These are phyloP conservation scores for Monomorium pharaonis DNA, from an alignment of 1,140 invertebrate species.

Conservation along the genomic window DNA sequence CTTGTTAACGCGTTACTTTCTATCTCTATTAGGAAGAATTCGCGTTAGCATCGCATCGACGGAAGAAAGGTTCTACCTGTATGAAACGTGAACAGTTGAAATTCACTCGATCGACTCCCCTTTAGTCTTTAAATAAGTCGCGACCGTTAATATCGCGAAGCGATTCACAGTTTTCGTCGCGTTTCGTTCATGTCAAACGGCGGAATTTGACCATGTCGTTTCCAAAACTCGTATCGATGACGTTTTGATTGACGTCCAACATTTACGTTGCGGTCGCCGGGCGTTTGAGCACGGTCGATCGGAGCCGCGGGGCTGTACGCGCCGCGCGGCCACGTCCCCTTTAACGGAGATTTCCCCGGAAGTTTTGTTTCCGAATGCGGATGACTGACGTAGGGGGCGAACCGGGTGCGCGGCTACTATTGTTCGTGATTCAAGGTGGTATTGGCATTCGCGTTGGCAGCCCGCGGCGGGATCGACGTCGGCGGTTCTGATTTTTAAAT, in stretches of 20 bases:
- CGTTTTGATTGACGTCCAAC: constrained; percentile 39
- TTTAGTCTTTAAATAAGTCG: too few relatives aligned
- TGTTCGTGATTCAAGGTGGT: constrained; percentile 30
- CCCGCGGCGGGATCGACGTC: background rate
- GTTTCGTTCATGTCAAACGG: background rate
- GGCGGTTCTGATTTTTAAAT: constrained; percentile 25
- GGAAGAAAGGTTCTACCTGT: too few relatives aligned
- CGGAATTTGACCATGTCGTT: background rate
- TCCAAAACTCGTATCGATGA: constrained; percentile 1
- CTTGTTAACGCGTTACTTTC: too few relatives aligned
- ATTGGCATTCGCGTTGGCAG: constrained; percentile 34
- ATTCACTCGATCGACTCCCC: too few relatives aligned
- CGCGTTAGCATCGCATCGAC: too few relatives aligned
- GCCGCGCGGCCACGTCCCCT: constrained; percentile 16
- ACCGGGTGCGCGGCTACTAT: background rate
- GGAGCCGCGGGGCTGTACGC: background rate
- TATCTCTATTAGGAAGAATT: too few relatives aligned
- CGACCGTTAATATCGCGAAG: background rate
- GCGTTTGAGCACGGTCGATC: constrained; percentile 4
- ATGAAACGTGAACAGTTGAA: too few relatives aligned
- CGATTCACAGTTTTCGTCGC: background rate
- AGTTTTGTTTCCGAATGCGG: constrained; percentile 42
- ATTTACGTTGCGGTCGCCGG: constrained; percentile 2
- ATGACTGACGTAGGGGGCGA: constrained; percentile 30
- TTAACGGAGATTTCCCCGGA: constrained; percentile 10